Evolutionary conservation across 1,140 invertebrate genomes (phyloP).

Genomic region (Periplaneta americana): DNA sequence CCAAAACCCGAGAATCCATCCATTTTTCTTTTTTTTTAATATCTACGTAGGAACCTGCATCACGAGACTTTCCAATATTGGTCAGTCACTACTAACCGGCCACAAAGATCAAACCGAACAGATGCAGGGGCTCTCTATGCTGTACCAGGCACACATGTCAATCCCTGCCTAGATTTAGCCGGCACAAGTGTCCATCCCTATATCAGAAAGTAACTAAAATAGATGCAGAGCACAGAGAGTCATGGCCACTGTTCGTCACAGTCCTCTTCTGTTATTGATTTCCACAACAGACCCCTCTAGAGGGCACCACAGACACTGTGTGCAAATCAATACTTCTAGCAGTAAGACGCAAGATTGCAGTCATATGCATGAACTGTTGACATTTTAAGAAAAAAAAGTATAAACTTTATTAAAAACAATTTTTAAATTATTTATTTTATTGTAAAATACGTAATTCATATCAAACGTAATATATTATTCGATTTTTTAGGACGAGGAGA

Average conservation of each 20-base stretch:
- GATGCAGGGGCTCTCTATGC: no score
- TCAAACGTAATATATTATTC: no score
- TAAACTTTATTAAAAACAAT: no score
- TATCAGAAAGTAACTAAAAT: no score
- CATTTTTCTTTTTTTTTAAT: neutral
- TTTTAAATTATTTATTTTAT: no score
- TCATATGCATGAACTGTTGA: no score
- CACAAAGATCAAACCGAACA: no score
- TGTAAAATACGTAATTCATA: no score
- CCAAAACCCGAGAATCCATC: neutral
- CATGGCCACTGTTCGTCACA: neutral
- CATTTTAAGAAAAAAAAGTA: no score
- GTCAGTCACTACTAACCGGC: neutral
- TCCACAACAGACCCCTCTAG: neutral
- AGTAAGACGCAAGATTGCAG: neutral
- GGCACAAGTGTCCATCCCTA: no score
- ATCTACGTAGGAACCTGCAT: neutral
- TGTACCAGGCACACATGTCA: neutral
- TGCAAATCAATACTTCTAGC: neutral
- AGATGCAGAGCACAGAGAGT: neutral
- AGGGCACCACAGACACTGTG: neutral
- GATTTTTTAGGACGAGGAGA: no score
- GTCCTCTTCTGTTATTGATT: neutral
- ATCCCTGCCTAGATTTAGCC: neutral
- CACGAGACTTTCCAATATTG: neutral